Percentiles rank a stretch among this genome's conserved stretches.
Conservation (phyloP, 1,140 invertebrate genomes). For the Hermetia illucens region DNA sequence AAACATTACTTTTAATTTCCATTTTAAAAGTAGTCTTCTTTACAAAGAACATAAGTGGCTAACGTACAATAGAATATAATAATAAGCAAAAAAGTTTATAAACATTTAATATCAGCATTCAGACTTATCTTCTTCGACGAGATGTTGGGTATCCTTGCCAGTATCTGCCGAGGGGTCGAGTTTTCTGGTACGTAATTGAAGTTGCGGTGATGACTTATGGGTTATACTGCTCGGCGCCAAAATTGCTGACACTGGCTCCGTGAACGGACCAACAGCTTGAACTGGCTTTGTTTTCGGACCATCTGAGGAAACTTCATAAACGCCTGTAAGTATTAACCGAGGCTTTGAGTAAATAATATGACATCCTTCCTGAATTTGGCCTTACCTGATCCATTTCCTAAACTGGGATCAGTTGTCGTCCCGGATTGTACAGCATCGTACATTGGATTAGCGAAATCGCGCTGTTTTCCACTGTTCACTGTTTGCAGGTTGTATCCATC, state of each 20-base stretch:
- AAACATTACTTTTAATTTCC: neutral
- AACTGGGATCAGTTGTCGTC: slow-evolving; percentile 33
- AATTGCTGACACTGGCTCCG: slow-evolving; percentile 49
- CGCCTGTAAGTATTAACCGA: slow-evolving; percentile 30
- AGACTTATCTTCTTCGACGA: slow-evolving; percentile 69
- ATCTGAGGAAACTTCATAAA: slow-evolving; percentile 66
- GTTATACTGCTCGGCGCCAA: slow-evolving; percentile 67
- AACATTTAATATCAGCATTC: slow-evolving; percentile 32
- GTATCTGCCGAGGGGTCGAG: slow-evolving; percentile 73
- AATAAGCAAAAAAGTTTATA: slow-evolving; percentile 6
- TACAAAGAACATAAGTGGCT: neutral
- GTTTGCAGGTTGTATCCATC: slow-evolving; percentile 45
- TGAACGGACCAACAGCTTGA: slow-evolving; percentile 26
- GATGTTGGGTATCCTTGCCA: slow-evolving; percentile 81
- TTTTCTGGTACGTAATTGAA: slow-evolving; percentile 57
- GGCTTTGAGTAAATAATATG: slow-evolving; percentile 13
- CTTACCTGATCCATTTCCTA: slow-evolving; percentile 42
- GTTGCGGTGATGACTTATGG: slow-evolving; percentile 56
- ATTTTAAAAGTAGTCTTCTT: neutral
- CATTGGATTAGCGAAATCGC: slow-evolving; percentile 93
- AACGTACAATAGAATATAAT: neutral
- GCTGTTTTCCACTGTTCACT: slow-evolving; percentile 55
- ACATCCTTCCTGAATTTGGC: slow-evolving; percentile 5
- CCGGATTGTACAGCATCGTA: slow-evolving; percentile 62
- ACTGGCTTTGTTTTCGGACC: slow-evolving; percentile 41